Conservation (phyloP, 2,113 vertebrate species). For the Protomyctophum bolini region DNA sequence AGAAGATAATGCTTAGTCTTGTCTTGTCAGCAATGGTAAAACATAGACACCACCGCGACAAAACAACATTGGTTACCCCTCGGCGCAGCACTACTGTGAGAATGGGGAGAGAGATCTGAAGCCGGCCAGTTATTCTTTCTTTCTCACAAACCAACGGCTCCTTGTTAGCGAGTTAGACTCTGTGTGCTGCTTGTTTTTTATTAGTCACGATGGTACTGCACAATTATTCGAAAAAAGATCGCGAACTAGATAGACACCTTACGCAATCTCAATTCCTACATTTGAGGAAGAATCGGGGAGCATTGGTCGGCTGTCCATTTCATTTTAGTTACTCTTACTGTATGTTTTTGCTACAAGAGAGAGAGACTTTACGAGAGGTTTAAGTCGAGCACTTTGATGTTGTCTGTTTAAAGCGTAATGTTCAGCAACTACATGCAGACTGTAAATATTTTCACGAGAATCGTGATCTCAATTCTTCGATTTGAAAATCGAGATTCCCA, state of each 20-base stretch:
- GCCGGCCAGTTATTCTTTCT: not conserved
- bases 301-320: not conserved
- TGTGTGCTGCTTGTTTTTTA: conserved; percentile 61
- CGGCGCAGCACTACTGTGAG: conserved; percentile 21
- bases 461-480: no score
- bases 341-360: not conserved
- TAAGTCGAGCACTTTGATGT: no score
- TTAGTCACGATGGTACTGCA: conserved; percentile 39
- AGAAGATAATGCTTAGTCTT: conserved; percentile 66
- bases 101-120: conserved; percentile 31
- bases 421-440: no score
- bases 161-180: conserved; percentile 48
- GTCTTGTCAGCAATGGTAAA: conserved; percentile 42
- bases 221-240: no score
- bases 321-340: not conserved
- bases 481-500: conserved; percentile 1
- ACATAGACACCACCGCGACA: conserved; percentile 46
- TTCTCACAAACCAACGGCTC: conserved; percentile 22
- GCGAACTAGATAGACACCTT: no score
- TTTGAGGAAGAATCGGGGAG: no score
- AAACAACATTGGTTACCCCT: conserved; percentile 40
- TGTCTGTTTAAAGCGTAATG: no score
- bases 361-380: not conserved
- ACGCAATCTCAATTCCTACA: no score
- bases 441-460: no score